Conservation (phyloP, 2,113 vertebrate species). For the Scatophagus argus region DNA sequence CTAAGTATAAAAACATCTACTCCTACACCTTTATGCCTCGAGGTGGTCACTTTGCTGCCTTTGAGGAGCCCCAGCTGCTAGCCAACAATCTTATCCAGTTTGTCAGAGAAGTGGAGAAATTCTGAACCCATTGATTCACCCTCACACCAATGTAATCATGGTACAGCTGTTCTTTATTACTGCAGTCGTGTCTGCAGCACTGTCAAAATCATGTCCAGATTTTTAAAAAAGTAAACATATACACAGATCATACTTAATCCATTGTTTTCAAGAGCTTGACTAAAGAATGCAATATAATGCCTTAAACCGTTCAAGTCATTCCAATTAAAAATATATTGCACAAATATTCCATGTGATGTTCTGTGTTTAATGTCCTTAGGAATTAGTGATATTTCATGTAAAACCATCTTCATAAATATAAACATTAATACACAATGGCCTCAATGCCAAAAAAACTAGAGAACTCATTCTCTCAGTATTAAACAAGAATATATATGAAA, state of each 20-base stretch:
- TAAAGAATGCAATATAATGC: conserved; percentile 15
- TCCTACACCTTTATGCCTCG: conserved; percentile 86
- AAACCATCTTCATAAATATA: conserved; percentile 32
- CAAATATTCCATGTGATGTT: conserved; percentile 13
- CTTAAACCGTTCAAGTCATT: conserved; percentile 28
- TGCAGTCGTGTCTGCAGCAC: neutral
- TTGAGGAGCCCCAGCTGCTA: conserved; percentile 89
- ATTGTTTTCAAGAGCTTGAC: neutral
- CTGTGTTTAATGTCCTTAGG: conserved; percentile 16
- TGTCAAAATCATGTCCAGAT: neutral
- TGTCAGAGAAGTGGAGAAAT: conserved; percentile 85
- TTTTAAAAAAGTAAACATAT: conserved; percentile 49
- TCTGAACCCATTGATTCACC: conserved; percentile 20
- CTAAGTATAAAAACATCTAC: conserved; percentile 81
- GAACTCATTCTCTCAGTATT: neutral
- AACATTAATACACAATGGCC: neutral
- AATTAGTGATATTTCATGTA: neutral
- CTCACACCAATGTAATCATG: neutral
- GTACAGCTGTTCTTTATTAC: neutral
- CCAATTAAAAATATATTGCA: conserved; percentile 57
- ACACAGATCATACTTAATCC: conserved; percentile 5
- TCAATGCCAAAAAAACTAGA: neutral
- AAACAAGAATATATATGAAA: conserved; percentile 3
- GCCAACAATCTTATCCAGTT: conserved; percentile 86
- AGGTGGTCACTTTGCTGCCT: conserved; percentile 91